Percentiles rank a stretch among this genome's conserved stretches.
Evolutionary conservation across 2,797 vertebrate species (phyloP).

Genomic region (Clarias pachynema): DNA sequence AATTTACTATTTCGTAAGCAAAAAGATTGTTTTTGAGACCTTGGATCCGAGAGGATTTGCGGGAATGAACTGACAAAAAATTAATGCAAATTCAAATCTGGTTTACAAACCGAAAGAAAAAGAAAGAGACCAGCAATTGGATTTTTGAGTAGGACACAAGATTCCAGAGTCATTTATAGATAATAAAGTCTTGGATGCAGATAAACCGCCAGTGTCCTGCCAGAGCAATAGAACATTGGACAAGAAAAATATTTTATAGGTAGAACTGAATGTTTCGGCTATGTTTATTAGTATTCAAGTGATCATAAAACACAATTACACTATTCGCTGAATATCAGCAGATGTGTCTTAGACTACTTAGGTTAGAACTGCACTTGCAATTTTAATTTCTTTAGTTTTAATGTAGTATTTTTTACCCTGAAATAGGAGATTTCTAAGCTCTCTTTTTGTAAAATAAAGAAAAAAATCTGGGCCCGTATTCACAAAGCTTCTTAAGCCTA

Average conservation of each 20-base stretch:
- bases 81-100: slow-evolving; percentile 62
- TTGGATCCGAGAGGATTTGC: slow-evolving; percentile 47
- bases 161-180: neutral
- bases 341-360: neutral
- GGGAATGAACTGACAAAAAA: slow-evolving; percentile 67
- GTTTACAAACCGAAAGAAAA: slow-evolving; percentile 54
- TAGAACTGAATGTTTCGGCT: neutral
- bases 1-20: slow-evolving; percentile 70
- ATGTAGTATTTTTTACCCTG: neutral
- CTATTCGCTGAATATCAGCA: neutral
- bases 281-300: neutral
- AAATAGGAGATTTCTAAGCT: neutral
- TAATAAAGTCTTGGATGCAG: neutral
- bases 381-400: neutral
- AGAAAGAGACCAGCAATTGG: slow-evolving; percentile 49
- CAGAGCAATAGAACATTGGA: neutral
- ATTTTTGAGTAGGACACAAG: slow-evolving; percentile 35
- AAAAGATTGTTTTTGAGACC: slow-evolving; percentile 61
- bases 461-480: neutral
- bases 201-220: neutral
- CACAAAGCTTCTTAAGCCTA: too few species aligned
- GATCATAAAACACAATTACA: neutral
- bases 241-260: neutral
- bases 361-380: neutral
- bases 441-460: neutral